These are phyloP conservation scores for Periophthalmus magnuspinnatus DNA, from an alignment of 2,797 vertebrate genomes.

Conservation along the genomic window DNA sequence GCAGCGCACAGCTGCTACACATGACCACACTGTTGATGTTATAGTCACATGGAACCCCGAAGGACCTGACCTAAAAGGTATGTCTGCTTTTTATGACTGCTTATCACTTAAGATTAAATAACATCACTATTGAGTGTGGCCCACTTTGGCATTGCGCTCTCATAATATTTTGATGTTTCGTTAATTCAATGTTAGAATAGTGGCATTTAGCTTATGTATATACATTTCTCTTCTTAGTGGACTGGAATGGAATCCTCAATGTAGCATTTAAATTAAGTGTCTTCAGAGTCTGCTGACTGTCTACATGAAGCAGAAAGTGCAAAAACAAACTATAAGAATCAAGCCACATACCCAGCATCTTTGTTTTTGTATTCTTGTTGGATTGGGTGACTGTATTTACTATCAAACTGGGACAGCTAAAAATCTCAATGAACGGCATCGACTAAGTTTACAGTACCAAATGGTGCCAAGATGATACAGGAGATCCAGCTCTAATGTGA, in stretches of 20 bases:
- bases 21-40: slow-evolving; percentile 3
- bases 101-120: not conserved
- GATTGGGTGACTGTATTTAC: not conserved
- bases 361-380: no score
- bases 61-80: slow-evolving; percentile 29
- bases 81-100: slow-evolving; percentile 13
- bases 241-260: no score
- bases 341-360: no score
- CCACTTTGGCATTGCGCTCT: not conserved
- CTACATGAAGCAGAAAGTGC: no score
- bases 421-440: not conserved
- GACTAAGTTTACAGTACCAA: not conserved
- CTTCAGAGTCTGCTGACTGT: no score
- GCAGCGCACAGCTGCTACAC: slow-evolving; percentile 18
- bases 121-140: not conserved
- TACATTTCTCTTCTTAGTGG: not conserved
- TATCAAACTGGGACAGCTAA: not conserved
- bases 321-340: no score
- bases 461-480: not conserved
- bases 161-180: not conserved
- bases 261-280: no score
- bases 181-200: not conserved
- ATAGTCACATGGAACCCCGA: not conserved
- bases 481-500: not conserved
- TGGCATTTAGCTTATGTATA: no score